A percentile compares a stretch with the other conserved stretches of the same genome.
Evolutionary conservation across 2,797 vertebrate genomes (phyloP).

Genomic region (Synanceia verrucosa): DNA sequence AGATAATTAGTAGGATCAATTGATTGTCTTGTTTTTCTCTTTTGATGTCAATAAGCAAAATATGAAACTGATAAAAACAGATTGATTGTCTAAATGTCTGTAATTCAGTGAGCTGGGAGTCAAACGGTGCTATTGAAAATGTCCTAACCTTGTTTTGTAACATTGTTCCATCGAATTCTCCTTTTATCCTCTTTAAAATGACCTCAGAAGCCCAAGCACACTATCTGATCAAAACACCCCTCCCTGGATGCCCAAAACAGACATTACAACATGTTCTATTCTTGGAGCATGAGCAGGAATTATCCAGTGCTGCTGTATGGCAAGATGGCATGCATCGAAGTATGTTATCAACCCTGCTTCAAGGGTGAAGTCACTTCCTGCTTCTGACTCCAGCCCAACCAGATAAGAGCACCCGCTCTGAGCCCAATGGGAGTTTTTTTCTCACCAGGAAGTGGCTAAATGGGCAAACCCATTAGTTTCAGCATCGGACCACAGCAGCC

Average conservation of each 20-base stretch:
- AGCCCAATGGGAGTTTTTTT: conserved; percentile 55
- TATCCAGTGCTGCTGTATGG: conserved; percentile 25
- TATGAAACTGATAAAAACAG: neutral
- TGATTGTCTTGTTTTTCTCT: neutral
- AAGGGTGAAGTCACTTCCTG: conserved; percentile 80
- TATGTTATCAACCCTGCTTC: conserved; percentile 55
- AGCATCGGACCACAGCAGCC: conserved; percentile 40
- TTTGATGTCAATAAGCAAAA: neutral
- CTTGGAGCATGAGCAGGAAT: conserved; percentile 40
- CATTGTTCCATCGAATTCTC: conserved; percentile 28
- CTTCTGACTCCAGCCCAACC: conserved; percentile 48
- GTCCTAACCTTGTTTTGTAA: neutral
- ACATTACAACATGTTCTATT: conserved; percentile 62
- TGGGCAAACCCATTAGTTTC: conserved; percentile 66
- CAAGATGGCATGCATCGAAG: conserved; percentile 44
- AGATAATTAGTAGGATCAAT: neutral
- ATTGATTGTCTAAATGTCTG: neutral
- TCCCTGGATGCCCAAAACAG: conserved; percentile 40
- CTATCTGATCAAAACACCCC: conserved; percentile 44
- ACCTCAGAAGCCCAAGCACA: conserved; percentile 1
- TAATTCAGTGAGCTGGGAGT: neutral
- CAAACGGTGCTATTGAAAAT: neutral
- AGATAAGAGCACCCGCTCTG: conserved; percentile 69
- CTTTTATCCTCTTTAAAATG: conserved; percentile 17
- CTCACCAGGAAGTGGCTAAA: conserved; percentile 79